Evolutionary conservation across 2,888 invertebrate species (phyloP).

Genomic region (Epinotia demarniana): DNA sequence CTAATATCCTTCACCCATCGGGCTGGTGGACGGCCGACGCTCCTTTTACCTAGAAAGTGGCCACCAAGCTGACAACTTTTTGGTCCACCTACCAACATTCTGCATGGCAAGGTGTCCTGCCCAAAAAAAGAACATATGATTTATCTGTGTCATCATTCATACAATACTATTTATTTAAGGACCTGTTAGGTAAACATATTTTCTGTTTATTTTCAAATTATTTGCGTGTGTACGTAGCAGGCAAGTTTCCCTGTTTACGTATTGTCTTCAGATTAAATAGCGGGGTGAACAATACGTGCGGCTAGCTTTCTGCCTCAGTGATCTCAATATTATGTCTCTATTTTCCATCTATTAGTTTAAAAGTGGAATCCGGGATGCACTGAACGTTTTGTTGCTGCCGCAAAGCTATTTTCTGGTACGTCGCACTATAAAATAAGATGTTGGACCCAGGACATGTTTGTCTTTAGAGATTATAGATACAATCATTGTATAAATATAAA

Average conservation of each 20-base stretch:
- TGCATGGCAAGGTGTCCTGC: no score
- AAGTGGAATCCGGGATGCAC: constrained; percentile 11
- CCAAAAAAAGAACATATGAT: no score
- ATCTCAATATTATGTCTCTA: constrained; percentile 40
- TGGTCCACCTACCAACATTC: no score
- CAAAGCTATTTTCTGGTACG: constrained; percentile 40
- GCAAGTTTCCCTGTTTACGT: background rate
- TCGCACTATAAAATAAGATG: constrained; percentile 38
- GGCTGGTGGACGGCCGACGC: no score
- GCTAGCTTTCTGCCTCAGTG: constrained; percentile 6
- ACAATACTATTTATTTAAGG: no score
- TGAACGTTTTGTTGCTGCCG: constrained; percentile 30
- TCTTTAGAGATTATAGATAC: background rate
- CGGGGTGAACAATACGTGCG: background rate
- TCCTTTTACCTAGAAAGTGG: no score
- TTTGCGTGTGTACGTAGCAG: no score
- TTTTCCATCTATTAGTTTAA: constrained; percentile 35
- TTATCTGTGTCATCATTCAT: no score
- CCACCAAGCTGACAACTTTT: no score
- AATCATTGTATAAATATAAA: background rate
- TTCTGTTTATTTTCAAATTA: no score
- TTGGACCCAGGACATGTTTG: constrained; percentile 7
- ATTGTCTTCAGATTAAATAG: background rate
- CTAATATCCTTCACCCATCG: no score
- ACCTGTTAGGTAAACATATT: no score